These are phyloP conservation scores for Formica selysi DNA, from an alignment of 1,140 invertebrate genomes.

Conservation along the genomic window DNA sequence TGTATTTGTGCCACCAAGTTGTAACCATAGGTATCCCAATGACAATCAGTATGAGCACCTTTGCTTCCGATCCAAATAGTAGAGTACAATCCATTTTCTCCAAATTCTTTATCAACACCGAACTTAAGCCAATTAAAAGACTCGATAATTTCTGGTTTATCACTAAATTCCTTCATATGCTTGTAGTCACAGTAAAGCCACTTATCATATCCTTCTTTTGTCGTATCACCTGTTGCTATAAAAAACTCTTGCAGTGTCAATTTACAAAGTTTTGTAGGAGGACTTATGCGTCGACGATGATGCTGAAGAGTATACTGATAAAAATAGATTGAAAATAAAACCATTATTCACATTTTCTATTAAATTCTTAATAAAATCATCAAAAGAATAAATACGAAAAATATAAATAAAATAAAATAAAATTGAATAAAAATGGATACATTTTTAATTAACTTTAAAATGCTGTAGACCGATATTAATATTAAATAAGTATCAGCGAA, in stretches of 20 bases:
- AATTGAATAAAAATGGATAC: too few species aligned
- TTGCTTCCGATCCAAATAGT: conserved; percentile 96
- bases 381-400: not conserved
- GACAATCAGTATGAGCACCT: conserved; percentile 96
- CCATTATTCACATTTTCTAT: not conserved
- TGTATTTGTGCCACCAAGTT: conserved; percentile 96
- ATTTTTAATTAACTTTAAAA: not conserved
- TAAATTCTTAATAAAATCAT: conserved; percentile 36
- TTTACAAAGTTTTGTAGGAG: conserved; percentile 83
- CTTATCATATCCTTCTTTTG: conserved; percentile 78
- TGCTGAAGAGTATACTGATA: conserved; percentile 80
- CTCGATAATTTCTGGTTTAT: conserved; percentile 88
- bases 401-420: too few species aligned
- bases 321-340: not conserved
- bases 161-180: conserved; percentile 90
- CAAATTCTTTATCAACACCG: conserved; percentile 89
- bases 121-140: conserved; percentile 92
- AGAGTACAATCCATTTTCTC: conserved; percentile 88
- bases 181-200: conserved; percentile 96
- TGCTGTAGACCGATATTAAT: not conserved
- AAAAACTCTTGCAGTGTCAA: conserved; percentile 90
- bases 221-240: conserved; percentile 71
- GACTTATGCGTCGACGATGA: conserved; percentile 92
- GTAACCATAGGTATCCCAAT: conserved; percentile 97
- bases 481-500: not conserved